Evolutionary conservation across 2,113 vertebrate species (phyloP), one percentile per base, ranked within the genome.

Genomic region (Catharus fuscescens): DNA sequence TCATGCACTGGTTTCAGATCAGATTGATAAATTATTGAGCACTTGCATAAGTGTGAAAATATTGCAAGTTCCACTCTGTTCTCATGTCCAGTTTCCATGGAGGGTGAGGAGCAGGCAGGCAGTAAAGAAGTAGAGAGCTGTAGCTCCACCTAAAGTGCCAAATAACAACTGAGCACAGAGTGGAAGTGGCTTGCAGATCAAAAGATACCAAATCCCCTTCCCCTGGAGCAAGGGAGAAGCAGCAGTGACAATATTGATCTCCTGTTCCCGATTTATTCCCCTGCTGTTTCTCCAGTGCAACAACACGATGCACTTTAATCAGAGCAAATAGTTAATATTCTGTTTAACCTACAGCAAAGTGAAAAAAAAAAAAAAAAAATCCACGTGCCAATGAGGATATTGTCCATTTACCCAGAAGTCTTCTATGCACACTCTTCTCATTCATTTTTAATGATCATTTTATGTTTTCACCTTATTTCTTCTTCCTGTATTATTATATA

Each of bases 361-460:
- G 12, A 92, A 62, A 61, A 70, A 92, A 62, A 61, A 70, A 48
- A 40, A 48, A 12, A 47, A 18, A 59, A 24, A 66, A 50, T 31
- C 31, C 66, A 32, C 11, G 12, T 93, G 67, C 40, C 88, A 71
- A n/a, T 44, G 64, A 90, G 54, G 28, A 83, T 73, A 23, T 15
- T 81, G 72, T 65, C 53, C 71, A 59, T 83, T 77, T 95, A 73
- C 67, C 81, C 90, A 79, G 91, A 93, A 93, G 66, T 93, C 72
- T 90, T 78, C 88, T 74, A 59, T 50, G 40, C 8, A 26, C 24
- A 40, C 24, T 80, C 50, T 77, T 91, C 71, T 94, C 83, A 81
- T 94, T 84, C 69, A 94, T 94, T 96, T 94, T 97, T 93, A 94
- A 95, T 93, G 77, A 93, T 65, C 69, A 40, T 84, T 96, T 96